Evolutionary conservation across 2,888 invertebrate genomes (phyloP), one percentile per base, ranked within the genome.

Genomic region (Hemithea aestivaria): DNA sequence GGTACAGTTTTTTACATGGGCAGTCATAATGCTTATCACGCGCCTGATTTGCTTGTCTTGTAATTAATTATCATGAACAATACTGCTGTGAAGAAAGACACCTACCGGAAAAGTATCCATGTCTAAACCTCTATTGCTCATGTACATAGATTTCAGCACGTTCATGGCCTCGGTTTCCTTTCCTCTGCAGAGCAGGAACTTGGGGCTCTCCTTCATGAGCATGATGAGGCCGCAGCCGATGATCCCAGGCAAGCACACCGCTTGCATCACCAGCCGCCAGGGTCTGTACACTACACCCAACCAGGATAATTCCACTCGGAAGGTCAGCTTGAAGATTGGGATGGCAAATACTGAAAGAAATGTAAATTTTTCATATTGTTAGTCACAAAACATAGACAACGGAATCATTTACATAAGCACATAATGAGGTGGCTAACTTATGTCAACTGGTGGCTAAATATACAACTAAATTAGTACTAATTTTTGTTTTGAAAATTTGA

Each of bases 121-220:
- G 1, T 45, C 46, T 4, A 10, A 45, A n/a, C 71, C 71, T 8
- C 51, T 66, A 40, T 81, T 83, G 41, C 44, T 51, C 1, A 41
- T 46, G 34, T 66, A 67, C 7, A 84, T 84, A 6, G 35, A 38
- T 20, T 49, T 63, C 22, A 85, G 48, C 2, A 72, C 64, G 0
- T 61, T 45, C 20, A 94, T 51, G 0, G 93, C 91, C 32, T 89
- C 87, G 0, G 88, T 77, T 1, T 87, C 71, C 38, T 81, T 77
- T 0, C 90, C 90, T 50, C 90, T 91, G 23, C 91, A 89, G 2
- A 93, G 79, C 26, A 92, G 78, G 62, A 91, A 95, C 65, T 94
- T 93, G 0, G 95, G 95, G 51, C 93, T 95, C 65, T 95, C 95
- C 0, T 92, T 91, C 35, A 91, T 73, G 27, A 80, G 78, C 0